A percentile compares a stretch with the other conserved stretches of the same genome.
Conservation (phyloP, 2,113 vertebrate genomes). For the Lota lota region DNA sequence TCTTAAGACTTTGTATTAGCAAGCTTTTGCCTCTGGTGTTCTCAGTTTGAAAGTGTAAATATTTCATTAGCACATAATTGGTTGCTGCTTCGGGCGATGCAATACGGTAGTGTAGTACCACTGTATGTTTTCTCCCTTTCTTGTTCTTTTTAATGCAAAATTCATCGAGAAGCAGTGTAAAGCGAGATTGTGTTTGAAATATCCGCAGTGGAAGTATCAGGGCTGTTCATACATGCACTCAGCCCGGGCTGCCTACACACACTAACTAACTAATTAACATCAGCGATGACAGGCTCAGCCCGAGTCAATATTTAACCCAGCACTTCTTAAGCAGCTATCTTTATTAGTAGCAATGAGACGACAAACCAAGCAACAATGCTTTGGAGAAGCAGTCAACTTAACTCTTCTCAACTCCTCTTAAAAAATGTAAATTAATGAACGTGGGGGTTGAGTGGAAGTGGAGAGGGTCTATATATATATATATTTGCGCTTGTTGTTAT, state of each 20-base stretch:
- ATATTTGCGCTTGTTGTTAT: conserved; percentile 78
- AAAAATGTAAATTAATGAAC: conserved; percentile 75
- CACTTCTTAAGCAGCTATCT: conserved; percentile 60
- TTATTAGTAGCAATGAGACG: conserved; percentile 62
- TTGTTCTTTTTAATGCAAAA: conserved; percentile 58
- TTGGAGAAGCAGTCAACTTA: conserved; percentile 46
- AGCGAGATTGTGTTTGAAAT: conserved; percentile 42
- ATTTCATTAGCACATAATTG: conserved; percentile 80
- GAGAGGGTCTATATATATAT: conserved; percentile 57
- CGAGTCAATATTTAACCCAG: conserved; percentile 77
- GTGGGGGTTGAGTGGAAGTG: conserved; percentile 62
- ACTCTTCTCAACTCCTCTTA: conserved; percentile 53
- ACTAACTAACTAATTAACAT: conserved; percentile 64
- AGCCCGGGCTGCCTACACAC: conserved; percentile 42
- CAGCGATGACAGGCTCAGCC: conserved; percentile 64
- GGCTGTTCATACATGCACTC: conserved; percentile 52
- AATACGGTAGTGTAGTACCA: conserved; percentile 63
- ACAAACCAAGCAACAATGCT: conserved; percentile 66
- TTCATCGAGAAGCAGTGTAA: conserved; percentile 65
- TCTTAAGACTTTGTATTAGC: conserved; percentile 68
- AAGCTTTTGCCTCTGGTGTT: conserved; percentile 70
- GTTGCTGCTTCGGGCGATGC: conserved; percentile 74
- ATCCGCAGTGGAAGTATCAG: conserved; percentile 57
- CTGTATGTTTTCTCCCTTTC: conserved; percentile 58
- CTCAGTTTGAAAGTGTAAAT: conserved; percentile 76